These are phyloP conservation scores for Brachionus calyciflorus DNA, from an alignment of 1,140 invertebrate species.

Conservation along the genomic window DNA sequence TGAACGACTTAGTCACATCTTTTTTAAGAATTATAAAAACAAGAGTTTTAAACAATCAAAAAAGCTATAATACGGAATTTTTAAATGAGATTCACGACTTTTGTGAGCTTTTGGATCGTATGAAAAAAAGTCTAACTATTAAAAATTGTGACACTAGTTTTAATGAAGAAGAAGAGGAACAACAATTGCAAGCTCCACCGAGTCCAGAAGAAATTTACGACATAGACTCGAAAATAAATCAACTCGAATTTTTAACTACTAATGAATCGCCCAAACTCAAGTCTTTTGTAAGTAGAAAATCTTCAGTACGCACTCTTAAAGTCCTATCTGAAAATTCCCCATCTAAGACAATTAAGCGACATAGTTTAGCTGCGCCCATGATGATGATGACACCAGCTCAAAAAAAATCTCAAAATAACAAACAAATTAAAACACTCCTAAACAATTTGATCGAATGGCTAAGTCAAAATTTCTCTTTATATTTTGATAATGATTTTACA, in stretches of 20 bases:
- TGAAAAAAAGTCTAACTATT: conserved; percentile 26
- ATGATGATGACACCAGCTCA: not conserved
- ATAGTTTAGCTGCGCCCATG: not conserved
- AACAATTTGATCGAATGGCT: conserved; percentile 36
- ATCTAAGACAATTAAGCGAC: not conserved
- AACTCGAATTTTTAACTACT: conserved; percentile 20
- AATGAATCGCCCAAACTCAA: conserved; percentile 12
- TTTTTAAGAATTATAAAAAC: conserved; percentile 21
- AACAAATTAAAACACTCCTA: conserved; percentile 33
- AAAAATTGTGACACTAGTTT: conserved; percentile 42
- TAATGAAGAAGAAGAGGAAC: conserved; percentile 25
- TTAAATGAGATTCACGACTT: conserved; percentile 23
- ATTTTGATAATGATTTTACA: conserved; percentile 39
- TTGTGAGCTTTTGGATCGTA: conserved; percentile 24
- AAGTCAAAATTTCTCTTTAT: not conserved
- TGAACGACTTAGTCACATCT: conserved; percentile 16
- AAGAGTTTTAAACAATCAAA: not conserved
- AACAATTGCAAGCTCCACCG: not conserved
- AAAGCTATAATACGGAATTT: not conserved
- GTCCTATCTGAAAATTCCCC: conserved; percentile 46
- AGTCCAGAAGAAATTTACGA: not conserved
- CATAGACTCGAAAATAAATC: conserved; percentile 29
- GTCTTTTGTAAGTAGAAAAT: conserved; percentile 35
- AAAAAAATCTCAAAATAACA: conserved; percentile 7
- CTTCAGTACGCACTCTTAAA: conserved; percentile 38